Percentiles rank a stretch among this genome's conserved stretches.
These are phyloP conservation scores for Petrophora chlorosata DNA, from an alignment of 2,888 invertebrate genomes.

Conservation along the genomic window DNA sequence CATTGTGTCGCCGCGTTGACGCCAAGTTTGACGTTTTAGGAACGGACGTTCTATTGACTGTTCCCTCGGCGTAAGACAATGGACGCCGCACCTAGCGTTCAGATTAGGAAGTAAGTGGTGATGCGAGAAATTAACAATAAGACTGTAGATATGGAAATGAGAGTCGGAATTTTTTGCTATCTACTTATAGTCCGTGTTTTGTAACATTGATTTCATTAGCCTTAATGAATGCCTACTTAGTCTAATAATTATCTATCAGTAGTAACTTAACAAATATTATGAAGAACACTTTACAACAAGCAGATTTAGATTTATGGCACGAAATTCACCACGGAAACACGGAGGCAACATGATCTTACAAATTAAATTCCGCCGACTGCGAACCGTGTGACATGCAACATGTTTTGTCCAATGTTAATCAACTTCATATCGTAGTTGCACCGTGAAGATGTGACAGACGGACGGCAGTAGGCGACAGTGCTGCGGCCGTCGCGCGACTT, in stretches of 20 bases:
- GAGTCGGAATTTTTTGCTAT: neutral
- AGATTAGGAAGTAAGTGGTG: constrained; percentile 27
- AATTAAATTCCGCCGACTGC: constrained; percentile 3
- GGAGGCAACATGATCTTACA: neutral
- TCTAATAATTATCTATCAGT: no score
- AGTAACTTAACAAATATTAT: no score
- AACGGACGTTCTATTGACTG: constrained; percentile 61
- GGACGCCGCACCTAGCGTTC: constrained; percentile 37
- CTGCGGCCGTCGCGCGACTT: constrained; percentile 45
- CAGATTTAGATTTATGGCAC: no score
- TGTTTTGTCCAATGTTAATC: constrained; percentile 28
- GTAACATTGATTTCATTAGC: neutral
- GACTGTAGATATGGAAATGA: neutral
- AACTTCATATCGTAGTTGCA: constrained; percentile 28
- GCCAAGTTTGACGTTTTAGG: constrained; percentile 70
- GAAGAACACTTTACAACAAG: no score
- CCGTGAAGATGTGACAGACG: constrained; percentile 40
- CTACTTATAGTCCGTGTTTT: neutral
- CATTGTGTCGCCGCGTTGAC: constrained; percentile 66
- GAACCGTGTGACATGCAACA: neutral
- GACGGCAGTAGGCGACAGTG: constrained; percentile 29
- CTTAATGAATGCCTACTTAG: neutral
- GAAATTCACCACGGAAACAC: no score
- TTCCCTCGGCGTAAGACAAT: constrained; percentile 58
- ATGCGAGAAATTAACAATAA: constrained; percentile 21